Evolutionary conservation across 2,888 invertebrate genomes (phyloP).

Genomic region (Odontocerum albicorne): DNA sequence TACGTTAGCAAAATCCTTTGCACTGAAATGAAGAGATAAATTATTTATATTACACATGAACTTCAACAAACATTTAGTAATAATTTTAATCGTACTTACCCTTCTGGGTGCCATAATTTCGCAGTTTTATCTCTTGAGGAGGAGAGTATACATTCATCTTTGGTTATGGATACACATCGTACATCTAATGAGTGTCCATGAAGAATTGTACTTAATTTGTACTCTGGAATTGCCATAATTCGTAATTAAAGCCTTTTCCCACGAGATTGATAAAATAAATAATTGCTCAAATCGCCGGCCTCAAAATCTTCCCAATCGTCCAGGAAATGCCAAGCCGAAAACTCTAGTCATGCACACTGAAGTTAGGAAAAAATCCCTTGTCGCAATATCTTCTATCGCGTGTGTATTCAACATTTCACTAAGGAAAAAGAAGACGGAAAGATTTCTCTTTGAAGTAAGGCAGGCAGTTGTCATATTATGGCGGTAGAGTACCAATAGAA

Average conservation of each 20-base stretch:
- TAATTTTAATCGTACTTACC: slow-evolving; percentile 59
- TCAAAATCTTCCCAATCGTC: background rate
- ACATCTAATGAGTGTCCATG: slow-evolving; percentile 86
- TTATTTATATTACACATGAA: too few species aligned
- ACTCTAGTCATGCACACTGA: too few species aligned
- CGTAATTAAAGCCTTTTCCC: background rate
- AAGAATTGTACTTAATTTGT: slow-evolving; percentile 78
- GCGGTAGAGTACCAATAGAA: too few species aligned
- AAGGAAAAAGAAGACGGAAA: too few species aligned
- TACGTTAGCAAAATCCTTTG: slow-evolving; percentile 63
- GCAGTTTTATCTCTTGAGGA: slow-evolving; percentile 88
- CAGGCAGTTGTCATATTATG: too few species aligned
- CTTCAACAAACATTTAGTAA: too few species aligned
- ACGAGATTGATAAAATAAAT: background rate
- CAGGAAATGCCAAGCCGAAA: too few species aligned
- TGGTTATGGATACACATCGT: slow-evolving; percentile 67
- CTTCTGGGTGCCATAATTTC: slow-evolving; percentile 81
- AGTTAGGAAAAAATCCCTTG: background rate
- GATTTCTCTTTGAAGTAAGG: too few species aligned
- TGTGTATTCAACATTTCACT: background rate
- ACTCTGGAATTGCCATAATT: slow-evolving; percentile 58
- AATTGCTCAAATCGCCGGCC: background rate
- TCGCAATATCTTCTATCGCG: background rate
- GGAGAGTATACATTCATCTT: slow-evolving; percentile 76
- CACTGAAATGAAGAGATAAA: slow-evolving; percentile 57